phyloP scores from a whole-genome alignment of 2,797 vertebrate genomes.

The Iguana delicatissima region DNA sequence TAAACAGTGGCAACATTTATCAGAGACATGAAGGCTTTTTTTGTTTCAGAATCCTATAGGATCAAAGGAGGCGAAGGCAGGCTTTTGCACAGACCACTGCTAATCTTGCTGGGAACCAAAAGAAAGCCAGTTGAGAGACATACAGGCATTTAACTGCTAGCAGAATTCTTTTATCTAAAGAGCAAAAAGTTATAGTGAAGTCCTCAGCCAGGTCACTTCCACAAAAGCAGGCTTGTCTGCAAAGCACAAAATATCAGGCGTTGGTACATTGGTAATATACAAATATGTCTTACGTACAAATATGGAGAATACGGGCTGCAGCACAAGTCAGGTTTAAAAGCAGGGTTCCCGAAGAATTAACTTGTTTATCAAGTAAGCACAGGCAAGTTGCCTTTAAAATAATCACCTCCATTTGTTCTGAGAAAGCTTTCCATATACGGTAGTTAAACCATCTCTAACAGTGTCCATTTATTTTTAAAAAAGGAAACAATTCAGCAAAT shows the following conservation, averaged over 20 bases:
- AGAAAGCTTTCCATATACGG: constrained; percentile 40
- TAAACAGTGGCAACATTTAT: constrained; percentile 11
- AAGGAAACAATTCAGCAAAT: constrained; percentile 4
- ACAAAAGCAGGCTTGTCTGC: constrained; percentile 42
- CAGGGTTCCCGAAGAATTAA: constrained; percentile 36
- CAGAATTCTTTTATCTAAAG: constrained; percentile 36
- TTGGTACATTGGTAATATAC: constrained; percentile 25
- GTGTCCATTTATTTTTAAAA: constrained; percentile 12
- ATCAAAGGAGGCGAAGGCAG: constrained; percentile 19
- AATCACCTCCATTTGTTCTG: constrained; percentile 32
- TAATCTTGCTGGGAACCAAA: constrained; percentile 31
- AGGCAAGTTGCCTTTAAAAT: constrained; percentile 54
- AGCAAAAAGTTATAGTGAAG: constrained; percentile 38
- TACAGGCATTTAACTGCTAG: constrained; percentile 39
- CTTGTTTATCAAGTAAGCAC: constrained; percentile 31
- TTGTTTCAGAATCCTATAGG: constrained; percentile 27
- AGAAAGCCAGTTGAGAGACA: constrained; percentile 40
- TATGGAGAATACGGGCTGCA: constrained; percentile 15
- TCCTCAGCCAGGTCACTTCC: constrained; percentile 38
- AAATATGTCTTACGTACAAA: constrained; percentile 25
- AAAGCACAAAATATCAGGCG: constrained; percentile 57
- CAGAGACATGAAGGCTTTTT: constrained; percentile 27
- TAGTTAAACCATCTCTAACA: constrained; percentile 17
- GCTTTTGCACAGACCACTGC: constrained; percentile 10
- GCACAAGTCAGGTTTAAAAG: constrained; percentile 24